phyloP scores from a whole-genome alignment of 2,113 vertebrate genomes.

The Pycnonotus jocosus region DNA sequence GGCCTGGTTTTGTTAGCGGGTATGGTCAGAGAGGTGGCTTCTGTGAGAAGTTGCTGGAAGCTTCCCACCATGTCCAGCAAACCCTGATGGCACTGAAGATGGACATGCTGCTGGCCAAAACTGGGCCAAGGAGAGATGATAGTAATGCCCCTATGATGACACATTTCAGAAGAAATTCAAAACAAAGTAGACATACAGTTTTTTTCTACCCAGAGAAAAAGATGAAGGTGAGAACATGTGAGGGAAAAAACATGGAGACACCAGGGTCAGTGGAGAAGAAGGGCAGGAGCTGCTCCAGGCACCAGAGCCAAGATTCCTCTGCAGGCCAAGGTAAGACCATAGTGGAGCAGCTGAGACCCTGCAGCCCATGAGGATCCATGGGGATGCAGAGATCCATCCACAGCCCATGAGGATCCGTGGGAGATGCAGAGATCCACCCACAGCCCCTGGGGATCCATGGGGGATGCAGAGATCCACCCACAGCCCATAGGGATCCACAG shows the following conservation, averaged over 20 bases:
- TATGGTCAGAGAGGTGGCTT: background rate
- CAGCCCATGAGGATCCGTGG: background rate
- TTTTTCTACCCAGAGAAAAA: background rate
- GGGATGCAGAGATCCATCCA: too few species aligned
- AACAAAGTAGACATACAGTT: background rate
- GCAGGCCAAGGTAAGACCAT: background rate
- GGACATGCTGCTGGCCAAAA: background rate
- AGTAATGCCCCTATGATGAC: too few species aligned
- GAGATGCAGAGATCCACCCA: background rate
- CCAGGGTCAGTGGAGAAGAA: background rate
- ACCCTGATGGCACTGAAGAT: background rate
- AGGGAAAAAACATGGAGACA: background rate
- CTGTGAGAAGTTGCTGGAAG: background rate
- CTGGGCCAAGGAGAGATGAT: background rate
- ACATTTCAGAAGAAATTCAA: background rate
- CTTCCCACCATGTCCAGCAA: too few species aligned
- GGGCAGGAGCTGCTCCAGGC: background rate
- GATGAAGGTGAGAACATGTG: background rate
- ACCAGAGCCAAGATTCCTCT: fast-evolving
- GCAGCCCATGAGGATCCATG: background rate
- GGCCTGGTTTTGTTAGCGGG: background rate
- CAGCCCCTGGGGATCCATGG: background rate
- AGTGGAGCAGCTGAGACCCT: background rate
- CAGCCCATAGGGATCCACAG: too few species aligned
- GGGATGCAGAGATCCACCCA: background rate